Percentiles rank a stretch among this genome's conserved stretches.
These are phyloP conservation scores for Drosophila sp. DNA, from an alignment of 1,140 invertebrate species.

Conservation along the genomic window DNA sequence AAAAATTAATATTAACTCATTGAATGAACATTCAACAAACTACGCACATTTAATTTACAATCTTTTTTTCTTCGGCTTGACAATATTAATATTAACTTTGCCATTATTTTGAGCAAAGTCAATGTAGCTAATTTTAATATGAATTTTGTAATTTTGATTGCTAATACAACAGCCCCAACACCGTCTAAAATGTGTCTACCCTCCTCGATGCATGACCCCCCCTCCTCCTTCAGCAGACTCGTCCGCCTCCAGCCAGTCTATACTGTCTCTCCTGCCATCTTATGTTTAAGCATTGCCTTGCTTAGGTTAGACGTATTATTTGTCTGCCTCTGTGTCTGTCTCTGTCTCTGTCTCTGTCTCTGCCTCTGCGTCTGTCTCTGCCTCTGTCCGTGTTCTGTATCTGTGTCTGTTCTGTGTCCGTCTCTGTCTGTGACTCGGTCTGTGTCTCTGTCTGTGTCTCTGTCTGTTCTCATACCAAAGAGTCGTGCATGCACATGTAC, in stretches of 20 bases:
- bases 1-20: too few species aligned
- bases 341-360: background rate
- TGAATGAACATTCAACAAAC: too few species aligned
- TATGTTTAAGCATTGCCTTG: background rate
- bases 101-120: too few species aligned
- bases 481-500: background rate
- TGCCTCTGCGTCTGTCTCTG: conserved; percentile 3
- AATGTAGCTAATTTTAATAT: too few species aligned
- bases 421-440: background rate
- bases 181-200: background rate
- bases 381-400: background rate
- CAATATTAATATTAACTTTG: too few species aligned
- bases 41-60: too few species aligned
- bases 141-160: too few species aligned
- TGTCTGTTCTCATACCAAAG: background rate
- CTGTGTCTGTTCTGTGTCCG: background rate
- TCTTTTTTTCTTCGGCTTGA: too few species aligned
- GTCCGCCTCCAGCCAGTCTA: background rate
- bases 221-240: background rate
- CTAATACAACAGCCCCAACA: too few species aligned
- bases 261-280: too few species aligned
- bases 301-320: conserved; percentile 30
- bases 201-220: background rate
- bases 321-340: conserved; percentile 5
- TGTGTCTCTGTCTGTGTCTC: background rate